phyloP scores from a whole-genome alignment of 2,888 invertebrate species.

The Rutpela maculata region DNA sequence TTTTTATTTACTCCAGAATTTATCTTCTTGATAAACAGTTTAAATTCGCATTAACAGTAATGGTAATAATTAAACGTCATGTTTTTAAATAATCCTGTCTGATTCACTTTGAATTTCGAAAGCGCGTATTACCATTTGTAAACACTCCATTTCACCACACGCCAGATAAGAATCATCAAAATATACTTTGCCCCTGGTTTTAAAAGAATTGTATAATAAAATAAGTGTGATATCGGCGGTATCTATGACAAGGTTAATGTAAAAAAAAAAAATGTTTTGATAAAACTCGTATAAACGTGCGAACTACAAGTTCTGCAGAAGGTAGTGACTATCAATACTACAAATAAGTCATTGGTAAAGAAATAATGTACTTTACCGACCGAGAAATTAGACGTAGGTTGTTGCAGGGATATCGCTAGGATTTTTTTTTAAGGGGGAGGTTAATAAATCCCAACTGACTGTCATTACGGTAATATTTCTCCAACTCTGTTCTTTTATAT shows the following conservation, averaged over 20 bases:
- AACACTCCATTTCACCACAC: not conserved
- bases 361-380: too few species aligned
- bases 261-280: too few species aligned
- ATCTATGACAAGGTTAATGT: not conserved
- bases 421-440: too few species aligned
- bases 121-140: conserved; percentile 5
- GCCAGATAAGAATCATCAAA: not conserved
- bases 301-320: too few species aligned
- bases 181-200: not conserved
- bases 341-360: too few species aligned
- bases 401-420: too few species aligned
- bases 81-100: conserved; percentile 11
- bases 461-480: too few species aligned
- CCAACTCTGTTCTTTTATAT: too few species aligned
- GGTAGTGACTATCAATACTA: not conserved
- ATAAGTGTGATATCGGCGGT: not conserved
- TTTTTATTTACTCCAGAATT: conserved; percentile 12
- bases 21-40: conserved; percentile 7
- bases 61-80: conserved; percentile 4
- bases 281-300: not conserved
- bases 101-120: not conserved
- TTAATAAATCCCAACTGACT: too few species aligned
- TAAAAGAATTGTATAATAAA: not conserved
- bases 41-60: not conserved
- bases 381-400: too few species aligned